A percentile compares a stretch with the other conserved stretches of the same genome.
Conservation (phyloP, 2,113 vertebrate genomes). For the Lagenorhynchus albirostris region DNA sequence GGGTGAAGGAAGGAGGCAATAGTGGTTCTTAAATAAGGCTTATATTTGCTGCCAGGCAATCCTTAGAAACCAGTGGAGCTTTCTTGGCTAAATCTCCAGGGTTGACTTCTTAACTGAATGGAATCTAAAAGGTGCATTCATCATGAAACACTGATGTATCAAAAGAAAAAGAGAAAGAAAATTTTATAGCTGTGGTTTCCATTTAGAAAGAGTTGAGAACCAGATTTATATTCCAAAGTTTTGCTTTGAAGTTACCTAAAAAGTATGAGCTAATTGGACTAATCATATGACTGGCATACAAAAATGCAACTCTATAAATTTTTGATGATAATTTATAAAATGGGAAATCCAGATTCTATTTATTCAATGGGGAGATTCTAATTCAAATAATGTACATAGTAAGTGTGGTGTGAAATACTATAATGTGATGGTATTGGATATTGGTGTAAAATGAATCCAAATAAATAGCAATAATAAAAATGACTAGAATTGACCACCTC, state of each 20-base stretch:
- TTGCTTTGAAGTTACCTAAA: not conserved
- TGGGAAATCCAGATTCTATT: not conserved
- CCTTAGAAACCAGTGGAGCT: not conserved
- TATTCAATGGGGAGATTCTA: not conserved
- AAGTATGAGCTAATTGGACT: not conserved
- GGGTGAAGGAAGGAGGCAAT: not conserved
- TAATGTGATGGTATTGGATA: not conserved
- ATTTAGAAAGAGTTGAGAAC: not conserved
- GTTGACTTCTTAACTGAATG: not conserved
- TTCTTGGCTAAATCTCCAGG: constrained; percentile 34
- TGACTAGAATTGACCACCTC: not conserved
- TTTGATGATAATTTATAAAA: not conserved
- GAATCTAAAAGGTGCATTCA: constrained; percentile 10
- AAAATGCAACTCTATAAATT: not conserved
- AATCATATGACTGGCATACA: not conserved
- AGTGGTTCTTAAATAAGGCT: constrained; percentile 10
- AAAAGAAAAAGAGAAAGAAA: not conserved
- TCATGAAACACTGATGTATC: not conserved
- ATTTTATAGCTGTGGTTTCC: not conserved
- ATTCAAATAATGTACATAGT: not conserved
- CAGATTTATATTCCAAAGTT: not conserved
- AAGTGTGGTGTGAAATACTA: not conserved
- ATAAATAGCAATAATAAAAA: not conserved
- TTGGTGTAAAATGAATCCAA: not conserved
- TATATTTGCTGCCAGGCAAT: constrained; percentile 3